Conservation (phyloP, 1,140 invertebrate genomes). For the Chionoecetes opilio region DNA sequence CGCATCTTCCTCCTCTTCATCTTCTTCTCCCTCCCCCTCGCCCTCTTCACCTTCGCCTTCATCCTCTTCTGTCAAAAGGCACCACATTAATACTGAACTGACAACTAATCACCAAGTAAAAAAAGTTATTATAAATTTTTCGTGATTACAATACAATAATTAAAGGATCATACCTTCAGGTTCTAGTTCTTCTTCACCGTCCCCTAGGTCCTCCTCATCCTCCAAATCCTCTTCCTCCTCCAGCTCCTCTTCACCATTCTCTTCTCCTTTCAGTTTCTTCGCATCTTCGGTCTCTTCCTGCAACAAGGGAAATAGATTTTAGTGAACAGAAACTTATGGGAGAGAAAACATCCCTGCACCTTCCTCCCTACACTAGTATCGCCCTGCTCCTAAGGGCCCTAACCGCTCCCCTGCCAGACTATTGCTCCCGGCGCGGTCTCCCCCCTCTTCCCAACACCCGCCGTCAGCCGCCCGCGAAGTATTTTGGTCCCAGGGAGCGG, state of each 20-base stretch:
- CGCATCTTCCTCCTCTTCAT: slow-evolving; percentile 72
- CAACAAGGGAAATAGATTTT: not conserved
- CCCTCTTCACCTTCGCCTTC: slow-evolving; percentile 72
- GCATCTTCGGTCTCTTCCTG: slow-evolving; percentile 73
- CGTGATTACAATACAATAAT: not conserved
- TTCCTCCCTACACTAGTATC: not conserved
- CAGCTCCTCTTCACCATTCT: slow-evolving; percentile 71
- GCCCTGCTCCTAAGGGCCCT: not conserved
- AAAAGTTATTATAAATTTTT: not conserved
- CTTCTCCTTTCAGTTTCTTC: slow-evolving; percentile 75
- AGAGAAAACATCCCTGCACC: not conserved
- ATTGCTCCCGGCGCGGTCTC: not conserved
- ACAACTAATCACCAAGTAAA: not conserved
- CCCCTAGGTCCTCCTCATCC: slow-evolving; percentile 68
- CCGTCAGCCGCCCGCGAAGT: slow-evolving; percentile 65
- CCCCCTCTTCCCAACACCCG: slow-evolving; percentile 30
- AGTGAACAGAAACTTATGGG: not conserved
- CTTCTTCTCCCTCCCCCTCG: slow-evolving; percentile 68
- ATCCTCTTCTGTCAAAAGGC: slow-evolving; percentile 68
- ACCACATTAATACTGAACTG: not conserved
- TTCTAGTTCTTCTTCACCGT: slow-evolving; percentile 72
- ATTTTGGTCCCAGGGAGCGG: slow-evolving; percentile 68
- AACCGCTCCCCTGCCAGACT: not conserved
- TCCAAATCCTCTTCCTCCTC: slow-evolving; percentile 75
- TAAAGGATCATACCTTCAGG: slow-evolving; percentile 64